Percentiles rank a stretch among this genome's conserved stretches.
phyloP scores from a whole-genome alignment of 1,140 invertebrate species.

The Helicoverpa zea region DNA sequence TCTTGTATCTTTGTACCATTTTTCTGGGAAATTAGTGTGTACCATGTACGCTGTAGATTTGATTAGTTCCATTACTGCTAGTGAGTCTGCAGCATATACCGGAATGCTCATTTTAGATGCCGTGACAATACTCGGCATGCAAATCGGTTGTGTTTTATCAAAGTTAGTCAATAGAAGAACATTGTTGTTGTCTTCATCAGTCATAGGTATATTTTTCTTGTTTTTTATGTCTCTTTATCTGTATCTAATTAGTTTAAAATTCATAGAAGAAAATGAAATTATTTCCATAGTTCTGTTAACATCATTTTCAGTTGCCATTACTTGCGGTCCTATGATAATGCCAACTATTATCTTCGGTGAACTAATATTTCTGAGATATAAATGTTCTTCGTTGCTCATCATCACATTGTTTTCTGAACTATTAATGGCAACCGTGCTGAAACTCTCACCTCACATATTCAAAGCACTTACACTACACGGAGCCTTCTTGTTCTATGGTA shows the following conservation, averaged over 20 bases:
- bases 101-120: constrained; percentile 48
- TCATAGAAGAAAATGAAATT: constrained; percentile 34
- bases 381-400: constrained; percentile 28
- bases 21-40: constrained; percentile 49
- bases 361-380: constrained; percentile 44
- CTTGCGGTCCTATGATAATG: constrained; percentile 46
- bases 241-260: constrained; percentile 35
- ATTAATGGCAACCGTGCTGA: constrained; percentile 31
- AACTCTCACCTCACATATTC: constrained; percentile 49
- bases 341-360: constrained; percentile 44
- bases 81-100: constrained; percentile 39
- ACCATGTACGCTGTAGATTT: constrained; percentile 53
- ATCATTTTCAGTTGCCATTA: constrained; percentile 34
- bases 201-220: neutral
- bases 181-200: constrained; percentile 26
- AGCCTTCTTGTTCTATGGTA: constrained; percentile 48
- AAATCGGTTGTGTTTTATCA: constrained; percentile 48
- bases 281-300: constrained; percentile 41
- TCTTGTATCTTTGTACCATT: constrained; percentile 14
- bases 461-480: constrained; percentile 41
- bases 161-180: constrained; percentile 45
- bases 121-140: constrained; percentile 40
- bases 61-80: constrained; percentile 38
- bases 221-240: constrained; percentile 4
- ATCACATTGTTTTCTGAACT: constrained; percentile 27